Evolutionary conservation across 2,797 vertebrate species (phyloP).

Genomic region (Dendrocincla fuliginosa): DNA sequence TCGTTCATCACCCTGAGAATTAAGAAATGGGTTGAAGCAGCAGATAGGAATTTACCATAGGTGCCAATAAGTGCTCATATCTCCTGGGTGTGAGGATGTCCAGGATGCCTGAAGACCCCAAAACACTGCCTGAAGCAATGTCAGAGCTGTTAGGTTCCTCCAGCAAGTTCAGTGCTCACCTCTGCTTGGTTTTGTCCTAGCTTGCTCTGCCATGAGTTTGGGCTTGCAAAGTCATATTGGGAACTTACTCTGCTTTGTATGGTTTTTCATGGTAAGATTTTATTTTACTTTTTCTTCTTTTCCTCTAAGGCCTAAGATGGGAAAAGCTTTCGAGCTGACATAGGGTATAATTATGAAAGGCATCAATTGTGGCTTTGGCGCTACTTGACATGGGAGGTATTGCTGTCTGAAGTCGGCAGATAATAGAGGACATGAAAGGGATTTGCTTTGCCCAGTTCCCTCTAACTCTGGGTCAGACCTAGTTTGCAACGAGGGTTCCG

Average conservation of each 20-base stretch:
- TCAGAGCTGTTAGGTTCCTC: background rate
- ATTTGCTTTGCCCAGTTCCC: background rate
- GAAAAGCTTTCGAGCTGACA: background rate
- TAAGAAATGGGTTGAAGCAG: background rate
- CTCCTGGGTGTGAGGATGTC: background rate
- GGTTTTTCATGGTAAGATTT: background rate
- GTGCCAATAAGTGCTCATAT: fast-evolving
- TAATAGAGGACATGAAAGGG: too few relatives aligned
- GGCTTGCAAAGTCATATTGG: background rate
- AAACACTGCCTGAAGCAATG: fast-evolving
- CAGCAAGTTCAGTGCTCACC: fast-evolving
- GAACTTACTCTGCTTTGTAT: background rate
- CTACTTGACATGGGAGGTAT: background rate
- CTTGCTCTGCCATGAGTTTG: fast-evolving
- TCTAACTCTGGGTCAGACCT: background rate
- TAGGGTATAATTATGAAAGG: background rate
- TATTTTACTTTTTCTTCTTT: background rate
- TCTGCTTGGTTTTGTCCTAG: background rate
- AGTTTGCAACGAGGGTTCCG: background rate
- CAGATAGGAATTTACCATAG: background rate
- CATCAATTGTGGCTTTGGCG: background rate
- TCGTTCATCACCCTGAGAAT: background rate
- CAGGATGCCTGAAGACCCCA: fast-evolving
- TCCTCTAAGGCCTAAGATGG: background rate
- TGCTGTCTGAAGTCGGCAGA: background rate